Evolutionary conservation across 2,888 invertebrate species (phyloP), one percentile per base, ranked within the genome.

Genomic region (Allolobophora icterica): DNA sequence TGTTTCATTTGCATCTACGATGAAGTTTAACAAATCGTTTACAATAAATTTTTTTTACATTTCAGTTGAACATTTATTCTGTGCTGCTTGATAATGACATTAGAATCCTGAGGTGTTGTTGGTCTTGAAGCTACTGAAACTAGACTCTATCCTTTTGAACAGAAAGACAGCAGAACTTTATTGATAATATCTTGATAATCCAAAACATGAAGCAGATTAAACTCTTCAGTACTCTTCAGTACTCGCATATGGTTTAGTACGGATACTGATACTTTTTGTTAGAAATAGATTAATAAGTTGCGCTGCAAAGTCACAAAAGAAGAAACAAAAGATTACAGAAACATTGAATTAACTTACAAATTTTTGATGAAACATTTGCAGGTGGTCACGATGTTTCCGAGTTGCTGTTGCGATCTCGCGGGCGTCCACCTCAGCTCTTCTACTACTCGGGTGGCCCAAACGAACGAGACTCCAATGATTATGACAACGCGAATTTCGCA

Each of bases 341-440:
- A n/a, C 17, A 4, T n/a, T 71, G n/a, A 71, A n/a, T n/a, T n/a
- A 71, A 71, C 8, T n/a, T 30, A 8, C 30, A n/a, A 0, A 33
- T 40, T 30, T 40, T n/a, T 45, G 13, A 3, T 89, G 38, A 35
- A 42, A n/a, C n/a, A 42, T 21, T 89, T 45, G 33, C 71, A 90
- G 90, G 90, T 24, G 90, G 90, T 38, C 40, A 42, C 34, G 90
- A 90, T 84, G 84, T 90, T 40, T 90, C 90, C 33, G 87, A 84
- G 33, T 35, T 90, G 90, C 21, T 90, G 90, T n/a, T 90, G 90
- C 30, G 38, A 83, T 40, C 84, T 33, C 38, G 90, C 17, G 90
- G 90, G 1, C 38, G 90, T n/a, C 90, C 90, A 8, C 90, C 90
- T 4, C 90, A 71, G 38, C 90, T 87, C 35, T 87, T 87, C 87